Base-by-base conservation (phyloP, 2,113 vertebrate species). In the Apus apus region DNA sequence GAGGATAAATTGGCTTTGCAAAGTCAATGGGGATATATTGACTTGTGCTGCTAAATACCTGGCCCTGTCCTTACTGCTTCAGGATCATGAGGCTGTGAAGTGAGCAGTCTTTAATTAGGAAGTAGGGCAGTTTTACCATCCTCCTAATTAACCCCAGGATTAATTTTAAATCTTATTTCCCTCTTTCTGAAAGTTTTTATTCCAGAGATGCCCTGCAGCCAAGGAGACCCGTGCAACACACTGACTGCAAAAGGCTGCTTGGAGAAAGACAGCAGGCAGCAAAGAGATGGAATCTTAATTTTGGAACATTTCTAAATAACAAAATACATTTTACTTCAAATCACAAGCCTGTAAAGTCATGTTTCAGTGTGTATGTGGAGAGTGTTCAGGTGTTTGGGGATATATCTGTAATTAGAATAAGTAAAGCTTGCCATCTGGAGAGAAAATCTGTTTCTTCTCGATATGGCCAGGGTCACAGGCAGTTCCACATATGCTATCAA, bases 381-480 rank as follows among this genome's bases (percentile, higher is more conserved):
- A 48, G 34, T 12, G 22, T 71, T 94, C 80, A 95, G 94, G 92
- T 89, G 82, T 70, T 60, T 90, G 67, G 78, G 89, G 89, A 90
- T 19, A 32, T 30, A 61, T 40, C 70, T 91, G 89, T 77, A 60
- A 89, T 80, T 90, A 81, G 74, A 79, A 67, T 46, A 68, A 89
- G 65, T 48, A 77, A 89, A 87, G 88, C 22, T 94, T 91, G 73
- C 91, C 96, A 92, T 91, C 87, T 97, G 96, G 71, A 95, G 75
- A 79, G 78, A 60, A 87, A 94, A 91, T 80, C 72, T 96, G 89
- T 92, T 51, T 43, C 53, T 72, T 51, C 58, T 65, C 2, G 0
- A 11, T 1, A 2, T 17, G 70, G 32, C 43, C 86, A 70, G 67
- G 85, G 87, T 93, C 17, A 0, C 84, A 92, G 82, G 53, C 77